These are phyloP conservation scores for Ganaspis sp. DNA, from an alignment of 1,140 invertebrate genomes.

Conservation along the genomic window DNA sequence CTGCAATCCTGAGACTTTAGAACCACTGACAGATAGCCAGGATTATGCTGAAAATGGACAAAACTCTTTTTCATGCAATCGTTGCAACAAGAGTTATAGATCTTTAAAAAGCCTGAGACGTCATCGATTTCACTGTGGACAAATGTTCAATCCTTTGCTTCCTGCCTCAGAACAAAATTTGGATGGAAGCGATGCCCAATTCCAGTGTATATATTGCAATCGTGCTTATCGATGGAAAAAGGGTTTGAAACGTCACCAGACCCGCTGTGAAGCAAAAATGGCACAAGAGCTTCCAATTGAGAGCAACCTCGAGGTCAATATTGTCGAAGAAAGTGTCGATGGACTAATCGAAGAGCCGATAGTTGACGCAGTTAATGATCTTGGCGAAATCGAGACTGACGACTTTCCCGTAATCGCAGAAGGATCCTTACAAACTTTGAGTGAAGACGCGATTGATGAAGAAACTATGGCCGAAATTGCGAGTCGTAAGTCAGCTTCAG, in stretches of 20 bases:
- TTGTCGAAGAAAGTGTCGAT: background rate
- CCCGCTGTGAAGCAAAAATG: constrained; percentile 13
- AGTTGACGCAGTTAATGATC: background rate
- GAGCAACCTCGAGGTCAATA: background rate
- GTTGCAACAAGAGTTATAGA: background rate
- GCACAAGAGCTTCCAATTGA: background rate
- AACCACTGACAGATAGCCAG: background rate
- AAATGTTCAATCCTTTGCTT: background rate
- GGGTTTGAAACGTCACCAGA: constrained; percentile 10
- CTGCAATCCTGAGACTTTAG: background rate
- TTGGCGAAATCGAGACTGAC: background rate
- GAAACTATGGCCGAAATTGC: too few species aligned
- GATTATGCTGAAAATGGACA: background rate
- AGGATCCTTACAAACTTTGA: background rate
- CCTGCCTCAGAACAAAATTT: background rate
- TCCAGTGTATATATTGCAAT: background rate
- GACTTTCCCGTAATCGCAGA: background rate
- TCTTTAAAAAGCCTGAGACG: constrained; percentile 2
- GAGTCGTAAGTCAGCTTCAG: background rate
- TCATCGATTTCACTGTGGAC: constrained; percentile 22
- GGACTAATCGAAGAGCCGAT: background rate
- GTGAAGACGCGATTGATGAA: background rate
- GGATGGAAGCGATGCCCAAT: background rate
- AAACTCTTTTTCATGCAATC: background rate
- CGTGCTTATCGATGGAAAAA: constrained; percentile 1